Evolutionary conservation across 2,888 invertebrate genomes (phyloP), one percentile per base, ranked within the genome.

Genomic region (Acrobasis repandana): DNA sequence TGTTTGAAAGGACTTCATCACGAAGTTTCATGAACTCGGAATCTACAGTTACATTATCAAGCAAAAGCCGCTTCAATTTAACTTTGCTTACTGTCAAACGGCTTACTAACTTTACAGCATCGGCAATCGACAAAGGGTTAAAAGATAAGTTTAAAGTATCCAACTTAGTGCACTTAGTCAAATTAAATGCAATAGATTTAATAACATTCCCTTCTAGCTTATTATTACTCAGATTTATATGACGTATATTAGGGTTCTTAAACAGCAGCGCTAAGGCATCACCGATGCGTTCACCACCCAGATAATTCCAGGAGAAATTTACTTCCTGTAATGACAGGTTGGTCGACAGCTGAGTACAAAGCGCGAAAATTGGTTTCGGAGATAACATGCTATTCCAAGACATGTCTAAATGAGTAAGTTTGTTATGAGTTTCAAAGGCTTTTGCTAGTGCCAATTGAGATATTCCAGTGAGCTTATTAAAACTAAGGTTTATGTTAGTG

Each of bases 111-210:
- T 58, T 28, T 2, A 75, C 54, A 0, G 83, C 83, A 51, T 82
- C 82, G 1, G 60, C 28, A 1, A 78, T 74, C 4, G 64, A 62
- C 5, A 86, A 61, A 6, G 80, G 80, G 63, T 86, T 86, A 60
- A 64, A 69, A 0, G 86, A 86, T 14, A 86, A 58, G 61, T 85
- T 71, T 57, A 85, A 63, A 1, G 74, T 76, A 2, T 61, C 51
- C 0, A 85, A 62, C 16, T 68, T 70, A n/a, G 65, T 68, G 1
- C 75, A 74, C 5, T 63, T 67, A 0, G 36, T 4, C 48, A 85
- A 63, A 62, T 65, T 70, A 1, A 16, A 46, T 2, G 61, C 68
- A 14, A 84, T 74, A 1, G 63, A 60, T 16, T 49, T 69, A 3
- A 78, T 66, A 36, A 75, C 72, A 9, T 61, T 62, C 0, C 66